phyloP scores from a whole-genome alignment of 2,888 invertebrate species.

The Tetramorium bicarinatum region DNA sequence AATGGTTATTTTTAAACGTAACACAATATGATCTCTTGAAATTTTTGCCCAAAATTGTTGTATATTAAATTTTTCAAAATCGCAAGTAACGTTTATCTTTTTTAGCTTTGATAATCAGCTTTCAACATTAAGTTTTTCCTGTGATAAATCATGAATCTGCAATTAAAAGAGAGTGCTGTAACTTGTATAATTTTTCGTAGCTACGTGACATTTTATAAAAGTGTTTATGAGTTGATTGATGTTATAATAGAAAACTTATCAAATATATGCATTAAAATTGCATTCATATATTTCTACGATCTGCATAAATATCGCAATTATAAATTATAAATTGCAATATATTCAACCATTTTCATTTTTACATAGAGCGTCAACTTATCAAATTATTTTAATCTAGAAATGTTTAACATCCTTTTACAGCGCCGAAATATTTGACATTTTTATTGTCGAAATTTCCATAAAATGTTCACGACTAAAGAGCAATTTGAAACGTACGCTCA shows the following conservation, averaged over 20 bases:
- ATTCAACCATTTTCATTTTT: neutral
- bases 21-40: constrained; percentile 54
- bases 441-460: neutral
- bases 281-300: neutral
- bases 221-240: neutral
- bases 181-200: neutral
- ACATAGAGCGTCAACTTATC: neutral
- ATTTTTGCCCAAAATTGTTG: constrained; percentile 23
- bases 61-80: constrained; percentile 35
- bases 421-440: neutral
- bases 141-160: constrained; percentile 3
- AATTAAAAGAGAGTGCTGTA: constrained; percentile 13
- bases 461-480: constrained; percentile 14
- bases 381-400: neutral
- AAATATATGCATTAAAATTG: neutral
- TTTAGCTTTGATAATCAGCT: constrained; percentile 44
- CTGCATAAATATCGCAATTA: neutral
- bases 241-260: neutral
- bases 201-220: neutral
- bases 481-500: constrained; percentile 17
- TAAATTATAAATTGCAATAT: neutral
- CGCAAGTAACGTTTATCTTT: constrained; percentile 24
- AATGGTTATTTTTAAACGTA: constrained; percentile 42
- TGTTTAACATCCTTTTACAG: neutral
- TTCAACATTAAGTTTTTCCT: constrained; percentile 59